A percentile compares a stretch with the other conserved stretches of the same genome.
phyloP scores from a whole-genome alignment of 2,888 invertebrate species.

The Apocheima hispidaria region DNA sequence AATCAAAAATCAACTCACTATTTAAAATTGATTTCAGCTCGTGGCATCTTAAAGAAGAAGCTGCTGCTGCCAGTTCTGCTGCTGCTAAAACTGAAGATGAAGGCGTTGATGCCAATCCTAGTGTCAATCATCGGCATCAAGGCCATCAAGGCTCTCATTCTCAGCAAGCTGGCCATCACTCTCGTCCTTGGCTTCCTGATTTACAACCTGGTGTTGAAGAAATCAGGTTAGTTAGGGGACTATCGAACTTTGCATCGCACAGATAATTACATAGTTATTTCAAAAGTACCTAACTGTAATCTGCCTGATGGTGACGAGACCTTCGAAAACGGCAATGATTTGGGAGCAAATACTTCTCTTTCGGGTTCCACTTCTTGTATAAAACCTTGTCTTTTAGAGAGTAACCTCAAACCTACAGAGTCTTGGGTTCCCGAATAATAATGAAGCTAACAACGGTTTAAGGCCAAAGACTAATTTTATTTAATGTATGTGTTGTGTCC shows the following conservation, averaged over 20 bases:
- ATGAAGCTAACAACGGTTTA: too few relatives aligned
- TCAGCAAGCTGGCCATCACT: constrained; percentile 93
- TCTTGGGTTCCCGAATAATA: too few relatives aligned
- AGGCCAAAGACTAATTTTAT: not conserved
- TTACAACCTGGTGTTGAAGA: constrained; percentile 90
- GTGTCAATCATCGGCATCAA: constrained; percentile 92
- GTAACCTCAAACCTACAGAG: too few relatives aligned
- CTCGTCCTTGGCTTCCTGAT: constrained; percentile 93
- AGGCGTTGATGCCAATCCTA: constrained; percentile 93
- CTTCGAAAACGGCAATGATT: not conserved
- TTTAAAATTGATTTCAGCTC: constrained; percentile 84
- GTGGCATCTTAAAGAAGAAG: constrained; percentile 93
- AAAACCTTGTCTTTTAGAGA: too few relatives aligned
- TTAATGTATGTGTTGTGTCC: constrained; percentile 16
- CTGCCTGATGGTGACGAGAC: not conserved
- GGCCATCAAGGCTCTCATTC: constrained; percentile 92
- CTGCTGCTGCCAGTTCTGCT: constrained; percentile 92
- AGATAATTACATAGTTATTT: not conserved
- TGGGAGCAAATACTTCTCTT: too few relatives aligned
- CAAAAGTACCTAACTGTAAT: not conserved
- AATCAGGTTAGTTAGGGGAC: constrained; percentile 86
- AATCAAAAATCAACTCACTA: not conserved
- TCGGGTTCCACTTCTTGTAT: too few relatives aligned
- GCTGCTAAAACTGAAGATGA: constrained; percentile 93
- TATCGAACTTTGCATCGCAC: constrained; percentile 1